Evolutionary conservation across 37 sponge, comb jelly and placozoan genomes (phyloP).

Genomic region (Beroe forskalii): DNA sequence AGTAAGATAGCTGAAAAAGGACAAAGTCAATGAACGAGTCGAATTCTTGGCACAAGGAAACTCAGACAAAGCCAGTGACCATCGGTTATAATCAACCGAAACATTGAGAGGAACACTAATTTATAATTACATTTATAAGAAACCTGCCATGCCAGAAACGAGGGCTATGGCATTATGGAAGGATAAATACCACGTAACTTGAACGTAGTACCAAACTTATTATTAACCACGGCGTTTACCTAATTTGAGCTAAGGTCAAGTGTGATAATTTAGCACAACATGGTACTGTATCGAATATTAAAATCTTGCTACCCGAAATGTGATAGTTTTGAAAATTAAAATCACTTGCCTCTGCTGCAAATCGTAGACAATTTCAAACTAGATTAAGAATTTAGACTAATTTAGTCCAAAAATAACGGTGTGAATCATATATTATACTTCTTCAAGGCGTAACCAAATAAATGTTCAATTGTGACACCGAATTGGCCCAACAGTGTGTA

Average conservation of each 20-base stretch:
- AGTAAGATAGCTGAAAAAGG: too few relatives aligned
- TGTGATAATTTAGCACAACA: neutral
- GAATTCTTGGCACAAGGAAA: too few relatives aligned
- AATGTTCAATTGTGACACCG: neutral
- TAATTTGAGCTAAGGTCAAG: conserved; percentile 27
- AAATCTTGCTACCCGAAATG: neutral
- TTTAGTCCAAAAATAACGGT: conserved; percentile 32
- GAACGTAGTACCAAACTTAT: too few relatives aligned
- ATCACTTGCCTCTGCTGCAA: conserved; percentile 17
- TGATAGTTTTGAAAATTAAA: neutral
- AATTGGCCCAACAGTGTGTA: neutral
- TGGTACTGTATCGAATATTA: neutral
- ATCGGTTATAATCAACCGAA: too few relatives aligned
- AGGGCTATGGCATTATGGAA: too few relatives aligned
- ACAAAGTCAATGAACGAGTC: too few relatives aligned
- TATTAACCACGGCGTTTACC: neutral
- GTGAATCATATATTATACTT: neutral
- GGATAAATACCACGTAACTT: too few relatives aligned
- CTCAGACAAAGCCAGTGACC: too few relatives aligned
- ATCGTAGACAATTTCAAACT: conserved; percentile 43
- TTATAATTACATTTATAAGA: too few relatives aligned
- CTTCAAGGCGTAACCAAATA: neutral
- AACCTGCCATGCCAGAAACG: too few relatives aligned
- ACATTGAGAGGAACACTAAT: too few relatives aligned
- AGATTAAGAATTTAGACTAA: neutral